Evolutionary conservation across 2,888 invertebrate species (phyloP).

Genomic region (Mythimna pallens): DNA sequence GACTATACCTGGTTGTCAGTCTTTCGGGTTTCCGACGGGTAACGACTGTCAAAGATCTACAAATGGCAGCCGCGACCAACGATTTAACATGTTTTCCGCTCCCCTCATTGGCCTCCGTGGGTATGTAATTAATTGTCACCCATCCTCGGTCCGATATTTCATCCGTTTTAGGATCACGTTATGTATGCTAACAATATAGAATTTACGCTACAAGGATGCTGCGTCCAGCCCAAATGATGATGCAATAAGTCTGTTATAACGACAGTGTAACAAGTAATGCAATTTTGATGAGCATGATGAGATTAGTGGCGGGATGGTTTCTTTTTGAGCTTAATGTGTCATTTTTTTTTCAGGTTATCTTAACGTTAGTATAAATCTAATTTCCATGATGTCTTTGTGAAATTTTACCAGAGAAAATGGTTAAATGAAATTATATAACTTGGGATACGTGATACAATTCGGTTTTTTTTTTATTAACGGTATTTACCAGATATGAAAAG

Average conservation of each 20-base stretch:
- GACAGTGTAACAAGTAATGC: conserved; percentile 34
- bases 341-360: not conserved
- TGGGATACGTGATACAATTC: too few relatives aligned
- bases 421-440: too few relatives aligned
- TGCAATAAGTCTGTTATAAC: conserved; percentile 29
- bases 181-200: conserved; percentile 32
- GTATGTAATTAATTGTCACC: too few relatives aligned
- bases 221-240: conserved; percentile 36
- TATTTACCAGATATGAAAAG: not conserved
- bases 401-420: too few relatives aligned
- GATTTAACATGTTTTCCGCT: too few relatives aligned
- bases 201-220: conserved; percentile 23
- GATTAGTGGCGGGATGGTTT: conserved; percentile 5
- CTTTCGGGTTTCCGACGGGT: too few relatives aligned
- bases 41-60: too few relatives aligned
- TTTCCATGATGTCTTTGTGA: not conserved
- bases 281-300: conserved; percentile 37
- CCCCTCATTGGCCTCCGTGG: too few relatives aligned
- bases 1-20: too few relatives aligned
- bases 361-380: not conserved
- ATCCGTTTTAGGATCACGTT: conserved; percentile 16
- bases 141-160: not conserved
- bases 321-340: not conserved
- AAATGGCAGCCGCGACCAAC: too few relatives aligned
- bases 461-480: not conserved